Evolutionary conservation across 1,140 invertebrate species (phyloP), one percentile per base, ranked within the genome.

Genomic region (Papilio machaon): DNA sequence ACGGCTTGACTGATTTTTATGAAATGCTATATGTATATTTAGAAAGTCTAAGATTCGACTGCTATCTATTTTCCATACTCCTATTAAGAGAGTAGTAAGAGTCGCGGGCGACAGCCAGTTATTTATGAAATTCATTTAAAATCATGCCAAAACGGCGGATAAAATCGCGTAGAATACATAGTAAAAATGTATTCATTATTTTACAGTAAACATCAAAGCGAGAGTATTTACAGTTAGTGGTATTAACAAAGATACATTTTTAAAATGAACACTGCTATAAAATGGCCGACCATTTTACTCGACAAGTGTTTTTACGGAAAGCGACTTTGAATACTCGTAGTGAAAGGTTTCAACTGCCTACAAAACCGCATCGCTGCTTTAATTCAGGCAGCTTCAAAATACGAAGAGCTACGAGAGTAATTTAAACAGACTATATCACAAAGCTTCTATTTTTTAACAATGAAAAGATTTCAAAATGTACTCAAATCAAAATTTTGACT

Each of bases 331-430:
- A 79, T 79, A 67, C 77, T 70, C 67, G 58, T 23, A 79, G 58
- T 67, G 60, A 67, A 79, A 79, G 58, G 77, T 79, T 79, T 79
- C 58, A 79, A 79, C 77, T 79, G 60, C 60, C 77, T 79, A 79
- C 77, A 49, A 64, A 79, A 60, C 77, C 77, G 77, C 77, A 79
- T 79, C 38, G 77, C 60, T 67, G 77, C 77, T 79, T 79, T 79
- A 79, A 79, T 79, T 79, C 77, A 79, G 43, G 11, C 35, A 79
- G 77, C 77, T 79, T 23, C 75, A 60, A 58, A 64, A 60, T 60
- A 78, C 30, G 77, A 79, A 79, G 60, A 79, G 77, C 77, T 64
- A 54, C 15, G 77, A 79, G 76, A 60, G 54, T 67, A 79, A 46
- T 79, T 67, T 67, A 67, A 79, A 67, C 77, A 67, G 54, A 67